Percentiles rank a stretch among this genome's conserved stretches.
These are phyloP conservation scores for Dendrolimus kikuchii DNA, from an alignment of 1,140 invertebrate genomes.

Conservation along the genomic window DNA sequence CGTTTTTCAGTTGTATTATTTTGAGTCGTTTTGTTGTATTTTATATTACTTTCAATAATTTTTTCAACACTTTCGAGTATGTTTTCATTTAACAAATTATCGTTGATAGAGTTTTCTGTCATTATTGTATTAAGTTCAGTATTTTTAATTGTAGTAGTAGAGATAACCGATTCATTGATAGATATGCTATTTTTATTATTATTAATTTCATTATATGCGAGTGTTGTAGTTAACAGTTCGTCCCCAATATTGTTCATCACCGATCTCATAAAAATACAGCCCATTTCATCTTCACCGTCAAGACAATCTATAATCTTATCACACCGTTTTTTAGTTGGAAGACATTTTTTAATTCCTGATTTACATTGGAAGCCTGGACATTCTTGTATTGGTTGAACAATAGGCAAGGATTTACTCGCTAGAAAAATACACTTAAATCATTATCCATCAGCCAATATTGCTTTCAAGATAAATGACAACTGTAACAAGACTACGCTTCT, in stretches of 20 bases:
- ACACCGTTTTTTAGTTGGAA: constrained; percentile 77
- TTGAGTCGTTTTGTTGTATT: too few species aligned
- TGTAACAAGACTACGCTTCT: too few species aligned
- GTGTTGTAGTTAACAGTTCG: constrained; percentile 4
- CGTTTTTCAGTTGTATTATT: too few species aligned
- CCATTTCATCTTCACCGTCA: constrained; percentile 82
- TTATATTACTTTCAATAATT: not conserved
- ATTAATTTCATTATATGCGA: constrained; percentile 6
- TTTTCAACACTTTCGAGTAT: not conserved
- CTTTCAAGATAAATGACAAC: too few species aligned
- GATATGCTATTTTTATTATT: constrained; percentile 4
- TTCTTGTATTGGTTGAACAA: constrained; percentile 69
- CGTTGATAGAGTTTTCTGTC: not conserved
- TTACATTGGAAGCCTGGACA: constrained; percentile 82
- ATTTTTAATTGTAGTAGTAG: too few species aligned
- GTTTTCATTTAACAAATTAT: not conserved
- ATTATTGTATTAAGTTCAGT: too few species aligned
- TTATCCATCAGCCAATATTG: too few species aligned
- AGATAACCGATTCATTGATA: too few species aligned
- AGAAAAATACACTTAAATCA: constrained; percentile 21
- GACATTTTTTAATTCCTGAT: constrained; percentile 76
- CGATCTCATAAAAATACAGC: constrained; percentile 63
- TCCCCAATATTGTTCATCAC: not conserved
- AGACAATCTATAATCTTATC: constrained; percentile 83
- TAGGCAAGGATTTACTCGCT: constrained; percentile 64